Evolutionary conservation across 1,140 invertebrate species (phyloP), one percentile per base, ranked within the genome.

Genomic region (Diachasma alloeum): DNA sequence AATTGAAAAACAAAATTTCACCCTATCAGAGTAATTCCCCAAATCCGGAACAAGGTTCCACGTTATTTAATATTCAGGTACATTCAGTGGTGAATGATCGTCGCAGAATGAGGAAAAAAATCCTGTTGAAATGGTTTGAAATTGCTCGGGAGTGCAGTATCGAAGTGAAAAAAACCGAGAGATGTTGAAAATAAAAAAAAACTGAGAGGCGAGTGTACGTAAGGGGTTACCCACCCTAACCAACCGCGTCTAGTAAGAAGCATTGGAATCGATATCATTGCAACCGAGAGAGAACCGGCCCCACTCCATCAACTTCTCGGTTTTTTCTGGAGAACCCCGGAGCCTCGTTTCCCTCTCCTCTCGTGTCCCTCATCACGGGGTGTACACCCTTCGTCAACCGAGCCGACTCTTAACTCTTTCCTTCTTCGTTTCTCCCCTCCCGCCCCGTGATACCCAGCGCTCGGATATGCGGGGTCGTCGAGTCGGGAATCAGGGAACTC

Each of bases 221-320:
- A 87, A 75, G 59, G 71, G 59, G 75, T 74, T 87, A 86, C 84
- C 88, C 83, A 84, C 87, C 87, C 87, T 85, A 83, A 83, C 78
- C 84, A 88, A 86, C 85, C 82, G 81, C 86, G 85, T 86, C 85
- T 88, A 86, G 83, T 88, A 89, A 89, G 88, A 84, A 89, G 87
- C 88, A 89, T 89, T 87, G 87, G 84, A 89, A 89, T 90, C 88
- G 86, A 89, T 90, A 90, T 88, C 88, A 89, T 89, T 90, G 88
- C 88, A 90, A 88, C 86, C 85, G 83, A 83, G 83, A 17, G 48
- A 70, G 19, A 48, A 63, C 75, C 75, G 63, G 17, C 56, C 53
- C 44, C 22, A 26, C 67, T 37, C 31, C 73, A 75, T 11, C 68
- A 70, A 76, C 70, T 37, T 36, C 36, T 68, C 31, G 31, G 31